Percentiles rank a stretch among this genome's conserved stretches.
Conservation (phyloP, 2,888 invertebrate species). For the Drosophila barbarae region DNA sequence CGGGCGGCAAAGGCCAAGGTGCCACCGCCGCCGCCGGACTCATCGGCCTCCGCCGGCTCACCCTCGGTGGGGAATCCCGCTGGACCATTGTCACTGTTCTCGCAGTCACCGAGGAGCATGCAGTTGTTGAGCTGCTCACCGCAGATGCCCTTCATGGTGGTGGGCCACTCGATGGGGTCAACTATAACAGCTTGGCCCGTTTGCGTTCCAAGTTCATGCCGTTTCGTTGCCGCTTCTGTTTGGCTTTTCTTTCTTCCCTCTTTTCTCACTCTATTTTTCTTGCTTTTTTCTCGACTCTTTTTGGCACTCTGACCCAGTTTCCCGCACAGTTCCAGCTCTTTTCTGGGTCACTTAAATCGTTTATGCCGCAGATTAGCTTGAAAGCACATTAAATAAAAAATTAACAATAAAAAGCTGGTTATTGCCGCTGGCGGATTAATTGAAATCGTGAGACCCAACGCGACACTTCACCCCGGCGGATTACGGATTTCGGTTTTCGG, state of each 20-base stretch:
- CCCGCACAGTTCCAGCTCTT: conserved; percentile 13
- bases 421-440: conserved; percentile 38
- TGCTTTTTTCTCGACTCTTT: neutral
- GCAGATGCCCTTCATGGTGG: conserved; percentile 73
- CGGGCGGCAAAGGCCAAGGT: conserved; percentile 14
- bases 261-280: neutral
- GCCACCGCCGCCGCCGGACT: conserved; percentile 4
- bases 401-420: conserved; percentile 30
- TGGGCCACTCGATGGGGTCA: conserved; percentile 26
- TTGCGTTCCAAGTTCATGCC: conserved; percentile 33
- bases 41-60: neutral
- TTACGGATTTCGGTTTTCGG: conserved; percentile 9
- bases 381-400: conserved; percentile 14
- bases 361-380: conserved; percentile 18
- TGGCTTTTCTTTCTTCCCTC: neutral
- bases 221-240: conserved; percentile 31
- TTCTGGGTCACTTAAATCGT: conserved; percentile 50
- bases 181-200: conserved; percentile 15
- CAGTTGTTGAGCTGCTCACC: conserved; percentile 73
- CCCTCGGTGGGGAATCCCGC: conserved; percentile 1
- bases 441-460: conserved; percentile 25
- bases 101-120: conserved; percentile 58
- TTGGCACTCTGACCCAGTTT: conserved; percentile 51
- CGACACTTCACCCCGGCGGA: conserved; percentile 17
- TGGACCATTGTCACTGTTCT: conserved; percentile 25